Conservation (phyloP, 2,113 vertebrate genomes). For the Rhombomys opimus region DNA sequence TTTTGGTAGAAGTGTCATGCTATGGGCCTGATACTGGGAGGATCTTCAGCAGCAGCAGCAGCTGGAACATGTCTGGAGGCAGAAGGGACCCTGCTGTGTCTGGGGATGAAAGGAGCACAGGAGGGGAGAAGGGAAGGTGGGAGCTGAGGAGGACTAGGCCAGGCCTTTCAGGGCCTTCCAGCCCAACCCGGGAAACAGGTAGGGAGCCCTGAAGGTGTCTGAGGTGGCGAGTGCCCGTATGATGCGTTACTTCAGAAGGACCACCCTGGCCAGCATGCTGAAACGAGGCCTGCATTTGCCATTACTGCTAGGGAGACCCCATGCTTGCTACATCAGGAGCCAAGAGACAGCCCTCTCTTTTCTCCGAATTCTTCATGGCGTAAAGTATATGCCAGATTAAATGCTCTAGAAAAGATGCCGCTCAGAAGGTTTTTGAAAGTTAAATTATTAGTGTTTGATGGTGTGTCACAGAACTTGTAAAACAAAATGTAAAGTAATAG, state of each 20-base stretch:
- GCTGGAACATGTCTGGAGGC: not conserved
- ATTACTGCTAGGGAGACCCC: not conserved
- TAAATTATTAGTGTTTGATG: not conserved
- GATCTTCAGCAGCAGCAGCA: not conserved
- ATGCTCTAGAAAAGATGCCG: not conserved
- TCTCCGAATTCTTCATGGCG: slow-evolving; percentile 16
- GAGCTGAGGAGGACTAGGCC: not conserved
- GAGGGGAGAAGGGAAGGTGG: not conserved
- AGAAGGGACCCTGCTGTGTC: not conserved
- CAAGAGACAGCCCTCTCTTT: not conserved
- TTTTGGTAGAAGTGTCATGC: not conserved
- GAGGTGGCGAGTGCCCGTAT: slow-evolving; percentile 6
- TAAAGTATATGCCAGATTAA: not conserved
- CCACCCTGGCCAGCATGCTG: not conserved
- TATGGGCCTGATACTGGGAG: not conserved
- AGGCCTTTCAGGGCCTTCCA: not conserved
- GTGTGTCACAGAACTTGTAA: slow-evolving; percentile 21
- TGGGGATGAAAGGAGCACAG: not conserved
- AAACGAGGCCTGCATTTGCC: not conserved
- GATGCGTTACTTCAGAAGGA: slow-evolving; percentile 34
- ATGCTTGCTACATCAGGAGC: not conserved
- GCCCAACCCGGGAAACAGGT: not conserved
- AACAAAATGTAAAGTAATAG: slow-evolving; percentile 58
- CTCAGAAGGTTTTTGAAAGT: slow-evolving; percentile 47
- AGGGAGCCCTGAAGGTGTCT: not conserved